Evolutionary conservation across 2,888 invertebrate species (phyloP), one percentile per base, ranked within the genome.

Genomic region (Acleris literana): DNA sequence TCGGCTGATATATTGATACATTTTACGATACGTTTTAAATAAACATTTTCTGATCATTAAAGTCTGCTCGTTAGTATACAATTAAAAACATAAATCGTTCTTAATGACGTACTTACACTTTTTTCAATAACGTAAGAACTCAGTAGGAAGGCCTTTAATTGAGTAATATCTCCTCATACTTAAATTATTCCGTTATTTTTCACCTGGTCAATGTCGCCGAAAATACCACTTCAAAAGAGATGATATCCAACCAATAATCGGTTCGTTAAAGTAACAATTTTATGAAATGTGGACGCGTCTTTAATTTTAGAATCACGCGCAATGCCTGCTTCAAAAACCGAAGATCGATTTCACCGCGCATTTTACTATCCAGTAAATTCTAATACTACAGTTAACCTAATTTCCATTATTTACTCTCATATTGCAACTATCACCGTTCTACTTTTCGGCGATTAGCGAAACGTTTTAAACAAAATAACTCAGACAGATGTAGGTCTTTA

Each of bases 401-500:
- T 48, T 70, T 66, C n/a, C 58, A 48, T 52, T 60, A 60, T 68
- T 59, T 57, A 64, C 62, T 56, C 33, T 18, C 46, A 29, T 49
- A 66, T 57, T 64, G 39, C 55, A 69, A 60, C 68, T 63, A 58
- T 67, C 54, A 64, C 62, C 69, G 75, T 43, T 77, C 79, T 70
- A 82, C 69, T 78, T 81, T 70, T 52, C 69, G 70, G 71, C 75
- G 77, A 76, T 74, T 79, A 80, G 76, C 74, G 71, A 69, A 70
- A 72, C 72, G 72, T 74, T 71, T 29, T 44, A 72, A 70, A 71
- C 71, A 80, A 81, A 79, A 81, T 81, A 82, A 79, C 76, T 73
- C 72, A 53, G 74, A 75, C 79, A 78, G 82, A 87, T 85, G 81
- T 84, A 81, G 84, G 83, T 82, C 81, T 85, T 78, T 81, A 79